Conservation (phyloP, 2,113 vertebrate species). For the Tragelaphus strepsiceros region DNA sequence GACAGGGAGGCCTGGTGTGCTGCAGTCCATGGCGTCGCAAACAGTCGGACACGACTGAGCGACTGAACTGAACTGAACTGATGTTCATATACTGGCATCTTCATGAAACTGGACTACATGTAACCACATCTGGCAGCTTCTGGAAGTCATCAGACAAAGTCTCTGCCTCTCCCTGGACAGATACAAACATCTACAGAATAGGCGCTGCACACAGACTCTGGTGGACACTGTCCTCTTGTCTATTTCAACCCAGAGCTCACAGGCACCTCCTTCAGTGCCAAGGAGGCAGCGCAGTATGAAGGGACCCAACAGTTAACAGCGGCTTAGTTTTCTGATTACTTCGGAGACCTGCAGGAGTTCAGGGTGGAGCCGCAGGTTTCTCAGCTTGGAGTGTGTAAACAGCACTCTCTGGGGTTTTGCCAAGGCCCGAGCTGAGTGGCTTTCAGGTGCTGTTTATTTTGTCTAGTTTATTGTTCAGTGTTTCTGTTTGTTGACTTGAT, state of each 20-base stretch:
- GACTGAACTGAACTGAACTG: background rate
- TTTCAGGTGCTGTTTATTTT: constrained; percentile 61
- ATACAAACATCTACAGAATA: fast-evolving
- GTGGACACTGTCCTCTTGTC: too few relatives aligned
- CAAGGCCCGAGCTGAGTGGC: background rate
- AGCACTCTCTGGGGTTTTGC: background rate
- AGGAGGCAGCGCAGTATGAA: background rate
- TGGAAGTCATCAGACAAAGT: fast-evolving
- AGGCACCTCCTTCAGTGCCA: background rate
- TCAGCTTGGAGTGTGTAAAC: background rate
- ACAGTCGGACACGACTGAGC: background rate
- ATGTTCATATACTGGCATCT: background rate
- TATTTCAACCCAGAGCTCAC: fast-evolving
- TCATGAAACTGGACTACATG: fast-evolving
- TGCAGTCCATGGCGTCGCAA: background rate
- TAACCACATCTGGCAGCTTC: background rate
- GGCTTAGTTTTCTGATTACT: background rate
- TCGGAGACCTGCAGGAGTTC: background rate
- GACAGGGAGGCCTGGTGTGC: background rate
- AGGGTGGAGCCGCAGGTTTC: background rate
- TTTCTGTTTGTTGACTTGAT: constrained; percentile 61
- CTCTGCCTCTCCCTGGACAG: fast-evolving
- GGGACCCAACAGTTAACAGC: background rate
- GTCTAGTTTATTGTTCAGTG: constrained; percentile 45
- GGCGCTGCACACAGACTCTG: fast-evolving